These are phyloP conservation scores for Peucedramus taeniatus DNA, from an alignment of 2,113 vertebrate genomes.

Conservation along the genomic window DNA sequence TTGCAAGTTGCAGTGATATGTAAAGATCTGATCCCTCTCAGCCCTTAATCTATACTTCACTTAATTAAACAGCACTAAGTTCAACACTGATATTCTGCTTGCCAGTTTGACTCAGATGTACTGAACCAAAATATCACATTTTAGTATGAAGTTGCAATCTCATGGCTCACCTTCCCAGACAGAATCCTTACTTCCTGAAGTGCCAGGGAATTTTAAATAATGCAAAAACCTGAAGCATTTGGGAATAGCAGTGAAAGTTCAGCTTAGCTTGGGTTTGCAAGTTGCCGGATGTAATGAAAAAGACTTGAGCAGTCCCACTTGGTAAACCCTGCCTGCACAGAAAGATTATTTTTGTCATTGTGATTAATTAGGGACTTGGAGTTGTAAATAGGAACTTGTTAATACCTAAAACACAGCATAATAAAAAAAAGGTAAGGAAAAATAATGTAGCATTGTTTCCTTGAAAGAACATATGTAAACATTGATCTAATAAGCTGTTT, in stretches of 20 bases:
- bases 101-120: neutral
- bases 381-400: neutral
- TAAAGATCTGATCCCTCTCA: neutral
- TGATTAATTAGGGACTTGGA: neutral
- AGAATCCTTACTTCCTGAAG: neutral
- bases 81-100: neutral
- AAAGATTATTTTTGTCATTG: neutral
- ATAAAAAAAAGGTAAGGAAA: neutral
- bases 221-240: neutral
- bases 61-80: neutral
- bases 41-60: neutral
- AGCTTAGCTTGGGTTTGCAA: neutral
- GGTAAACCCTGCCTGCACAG: neutral
- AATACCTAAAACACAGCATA: neutral
- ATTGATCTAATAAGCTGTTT: neutral
- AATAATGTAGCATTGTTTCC: neutral
- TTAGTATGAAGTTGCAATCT: neutral
- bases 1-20: neutral
- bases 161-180: neutral
- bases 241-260: neutral
- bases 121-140: neutral
- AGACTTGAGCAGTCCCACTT: neutral
- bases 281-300: neutral
- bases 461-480: neutral
- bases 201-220: neutral